Evolutionary conservation across 35 echinoderm and acorn worm species (phyloP).

Genomic region (Heliocidaris erythrogramma): DNA sequence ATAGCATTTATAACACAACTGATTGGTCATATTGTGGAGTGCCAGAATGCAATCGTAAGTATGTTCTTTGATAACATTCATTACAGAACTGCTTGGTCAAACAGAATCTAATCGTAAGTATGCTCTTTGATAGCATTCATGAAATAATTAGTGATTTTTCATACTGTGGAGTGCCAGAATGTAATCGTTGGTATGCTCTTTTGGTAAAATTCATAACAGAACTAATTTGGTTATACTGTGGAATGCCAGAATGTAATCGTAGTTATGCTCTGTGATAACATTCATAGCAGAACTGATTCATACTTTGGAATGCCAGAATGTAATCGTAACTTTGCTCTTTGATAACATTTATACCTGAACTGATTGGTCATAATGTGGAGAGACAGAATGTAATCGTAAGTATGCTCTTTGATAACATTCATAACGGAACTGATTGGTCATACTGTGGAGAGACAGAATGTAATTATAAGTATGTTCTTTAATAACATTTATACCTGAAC

Average conservation of each 20-base stretch:
- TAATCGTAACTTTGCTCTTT: slow-evolving; percentile 45
- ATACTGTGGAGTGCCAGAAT: slow-evolving; percentile 56
- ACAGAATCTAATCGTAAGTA: not conserved
- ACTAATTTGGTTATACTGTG: not conserved
- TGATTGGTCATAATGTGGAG: not conserved
- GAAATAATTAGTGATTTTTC: slow-evolving; percentile 12
- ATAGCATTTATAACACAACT: slow-evolving; percentile 12
- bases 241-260: not conserved
- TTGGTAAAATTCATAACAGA: no score
- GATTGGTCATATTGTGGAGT: slow-evolving; percentile 63
- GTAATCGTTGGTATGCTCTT: slow-evolving; percentile 51
- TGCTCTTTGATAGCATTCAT: not conserved
- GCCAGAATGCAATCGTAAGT: slow-evolving; percentile 70
- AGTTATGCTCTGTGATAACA: no score
- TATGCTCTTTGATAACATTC: slow-evolving; percentile 24
- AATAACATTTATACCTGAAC: not conserved
- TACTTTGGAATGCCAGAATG: slow-evolving; percentile 60
- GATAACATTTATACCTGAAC: no score
- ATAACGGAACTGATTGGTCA: slow-evolving; percentile 27
- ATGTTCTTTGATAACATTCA: not conserved
- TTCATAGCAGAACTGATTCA: not conserved
- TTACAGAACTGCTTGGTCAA: not conserved
- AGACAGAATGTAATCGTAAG: not conserved
- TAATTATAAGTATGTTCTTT: slow-evolving; percentile 48
- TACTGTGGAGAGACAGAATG: slow-evolving; percentile 67